Base-by-base conservation (phyloP, 2,113 vertebrate genomes). In the Pipa parva region DNA sequence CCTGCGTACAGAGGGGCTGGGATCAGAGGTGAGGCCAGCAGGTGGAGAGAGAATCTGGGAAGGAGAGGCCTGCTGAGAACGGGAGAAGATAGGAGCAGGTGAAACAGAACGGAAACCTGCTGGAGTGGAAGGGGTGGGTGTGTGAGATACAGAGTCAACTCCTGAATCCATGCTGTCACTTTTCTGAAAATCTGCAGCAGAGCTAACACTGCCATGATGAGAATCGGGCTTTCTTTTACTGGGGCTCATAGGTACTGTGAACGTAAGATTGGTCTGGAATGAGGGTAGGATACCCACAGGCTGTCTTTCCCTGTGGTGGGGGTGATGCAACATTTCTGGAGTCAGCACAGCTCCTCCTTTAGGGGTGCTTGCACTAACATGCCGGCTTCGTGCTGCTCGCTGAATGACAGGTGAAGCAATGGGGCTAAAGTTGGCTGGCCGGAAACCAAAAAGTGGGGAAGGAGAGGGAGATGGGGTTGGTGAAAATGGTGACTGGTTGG, bases 401-500 rank as follows among this genome's bases (percentile, higher is more conserved):
- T 89, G 83, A 29, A 92, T 91, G 0, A 92, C 90, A 0, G 92
- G 91, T 28, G 92, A 90, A 0, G 87, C 92, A 65, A 95, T 92
- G 28, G 92, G 93, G 75, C 92, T 94, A 76, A 95, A 95, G 76
- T 88, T 95, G 65, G 93, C 91, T 0, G 93, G 93, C 24, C 92
- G 88, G 77, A 95, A 95, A 59, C 92, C 92, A 0, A 95, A 95
- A 57, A 93, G 91, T 0, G 93, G 93, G 0, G 93, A 95, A 9
- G 92, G 93, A 0, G 93, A 93, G 2, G 93, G 93, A 2, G 93
- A 95, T 0, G 92, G 93, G 22, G 92, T 87, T 0, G 92, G 93
- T 2, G 93, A 95, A 77, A 95, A 95, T 58, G 93, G 93, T 0
- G 93, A 95, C 83, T 94, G 92, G 55, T 92, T 95, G 2, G 93